These are phyloP conservation scores for Salpingus planirostris DNA, from an alignment of 2,888 invertebrate species.

Conservation along the genomic window DNA sequence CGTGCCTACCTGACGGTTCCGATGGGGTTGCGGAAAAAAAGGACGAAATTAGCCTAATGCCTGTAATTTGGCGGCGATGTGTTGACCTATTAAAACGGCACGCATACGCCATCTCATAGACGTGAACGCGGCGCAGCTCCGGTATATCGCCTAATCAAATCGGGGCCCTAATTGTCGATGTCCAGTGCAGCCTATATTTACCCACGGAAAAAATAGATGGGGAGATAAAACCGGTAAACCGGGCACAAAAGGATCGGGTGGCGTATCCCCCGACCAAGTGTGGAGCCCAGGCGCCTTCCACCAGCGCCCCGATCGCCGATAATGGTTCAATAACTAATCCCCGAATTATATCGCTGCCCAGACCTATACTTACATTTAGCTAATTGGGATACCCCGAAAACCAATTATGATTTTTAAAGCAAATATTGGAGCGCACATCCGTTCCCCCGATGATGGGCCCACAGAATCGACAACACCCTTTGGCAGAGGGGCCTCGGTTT, in stretches of 20 bases:
- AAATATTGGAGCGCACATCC: constrained; percentile 32
- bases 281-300: constrained; percentile 31
- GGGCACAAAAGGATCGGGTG: constrained; percentile 3
- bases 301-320: constrained; percentile 33
- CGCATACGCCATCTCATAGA: not conserved
- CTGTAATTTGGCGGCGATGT: constrained; percentile 3
- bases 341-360: constrained; percentile 32
- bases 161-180: not conserved
- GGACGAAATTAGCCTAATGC: constrained; percentile 3
- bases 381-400: constrained; percentile 38
- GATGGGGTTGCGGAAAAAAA: no score
- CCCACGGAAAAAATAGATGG: constrained; percentile 8
- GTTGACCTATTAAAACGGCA: constrained; percentile 1
- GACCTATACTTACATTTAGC: constrained; percentile 40
- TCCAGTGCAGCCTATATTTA: constrained; percentile 8
- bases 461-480: constrained; percentile 1
- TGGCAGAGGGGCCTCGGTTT: no score
- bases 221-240: constrained; percentile 3
- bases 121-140: not conserved
- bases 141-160: not conserved
- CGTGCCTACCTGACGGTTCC: no score
- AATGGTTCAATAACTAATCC: constrained; percentile 40
- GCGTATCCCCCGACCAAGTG: constrained; percentile 17
- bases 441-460: constrained; percentile 17
- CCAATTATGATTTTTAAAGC: constrained; percentile 38